Percentiles rank a stretch among this genome's conserved stretches.
These are phyloP conservation scores for Dendrocincla fuliginosa DNA, from an alignment of 2,797 vertebrate genomes.

Conservation along the genomic window DNA sequence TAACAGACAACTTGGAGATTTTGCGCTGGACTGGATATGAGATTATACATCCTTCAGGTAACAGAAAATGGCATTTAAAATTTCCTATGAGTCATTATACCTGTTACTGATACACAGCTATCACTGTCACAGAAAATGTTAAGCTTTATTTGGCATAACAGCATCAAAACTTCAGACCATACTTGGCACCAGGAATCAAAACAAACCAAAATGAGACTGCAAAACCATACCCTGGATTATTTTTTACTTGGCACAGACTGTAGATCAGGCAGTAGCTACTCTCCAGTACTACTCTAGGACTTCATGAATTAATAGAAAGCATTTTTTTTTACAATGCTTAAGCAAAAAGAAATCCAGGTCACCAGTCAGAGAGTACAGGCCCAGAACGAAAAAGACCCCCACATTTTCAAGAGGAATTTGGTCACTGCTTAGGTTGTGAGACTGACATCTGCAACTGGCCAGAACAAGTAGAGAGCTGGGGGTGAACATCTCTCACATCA, in stretches of 20 bases:
- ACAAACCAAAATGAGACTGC: background rate
- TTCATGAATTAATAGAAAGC: background rate
- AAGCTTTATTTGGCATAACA: background rate
- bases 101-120: background rate
- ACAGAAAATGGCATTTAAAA: background rate
- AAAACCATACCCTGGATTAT: background rate
- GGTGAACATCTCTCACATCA: background rate
- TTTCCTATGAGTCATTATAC: background rate
- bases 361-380: background rate
- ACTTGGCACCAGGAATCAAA: background rate
- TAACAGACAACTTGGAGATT: background rate
- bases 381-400: background rate
- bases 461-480: background rate
- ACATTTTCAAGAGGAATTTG: background rate
- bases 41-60: background rate
- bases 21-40: background rate
- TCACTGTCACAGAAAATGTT: background rate
- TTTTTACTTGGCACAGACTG: background rate
- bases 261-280: background rate
- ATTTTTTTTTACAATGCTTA: background rate
- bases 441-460: background rate
- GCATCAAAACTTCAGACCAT: background rate
- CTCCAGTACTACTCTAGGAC: background rate
- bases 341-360: background rate
- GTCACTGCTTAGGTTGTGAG: background rate